A percentile compares a stretch with the other conserved stretches of the same genome.
phyloP scores from a whole-genome alignment of 30 jellyfish, hydroid and myxozoan genomes.

The Aurelia aurita region DNA sequence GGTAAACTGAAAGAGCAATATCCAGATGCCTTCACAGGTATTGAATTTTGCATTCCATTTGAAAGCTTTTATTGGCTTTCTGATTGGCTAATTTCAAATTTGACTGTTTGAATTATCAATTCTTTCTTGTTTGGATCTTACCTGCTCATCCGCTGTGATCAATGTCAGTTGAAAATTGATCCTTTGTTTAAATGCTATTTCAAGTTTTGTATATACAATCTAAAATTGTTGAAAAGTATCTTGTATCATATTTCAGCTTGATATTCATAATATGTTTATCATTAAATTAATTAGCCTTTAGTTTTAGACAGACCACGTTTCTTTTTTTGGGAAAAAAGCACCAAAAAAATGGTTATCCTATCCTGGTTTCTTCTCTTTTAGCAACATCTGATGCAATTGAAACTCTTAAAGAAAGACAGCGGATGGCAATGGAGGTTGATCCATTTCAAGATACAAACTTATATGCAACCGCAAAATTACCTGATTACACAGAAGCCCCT shows the following conservation, averaged over 20 bases:
- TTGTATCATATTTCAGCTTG: no score
- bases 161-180: no score
- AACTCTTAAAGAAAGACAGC: conserved; percentile 37
- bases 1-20: conserved; percentile 27
- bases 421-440: conserved; percentile 50
- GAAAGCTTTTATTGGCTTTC: background rate
- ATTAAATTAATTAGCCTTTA: no score
- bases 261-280: no score
- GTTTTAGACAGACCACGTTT: background rate
- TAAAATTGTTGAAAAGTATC: no score
- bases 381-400: conserved; percentile 59
- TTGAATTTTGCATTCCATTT: background rate
- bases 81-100: background rate
- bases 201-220: no score
- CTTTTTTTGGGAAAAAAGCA: background rate
- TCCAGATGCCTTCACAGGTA: conserved; percentile 74
- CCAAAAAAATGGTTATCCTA: no score
- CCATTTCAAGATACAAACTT: background rate
- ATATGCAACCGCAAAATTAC: background rate
- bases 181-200: no score
- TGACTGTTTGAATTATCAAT: no score
- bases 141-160: no score
- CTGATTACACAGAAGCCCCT: background rate
- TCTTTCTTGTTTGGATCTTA: no score
- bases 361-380: background rate